Evolutionary conservation across 1,140 invertebrate genomes (phyloP), one percentile per base, ranked within the genome.

Genomic region (Dreissena polymorpha): DNA sequence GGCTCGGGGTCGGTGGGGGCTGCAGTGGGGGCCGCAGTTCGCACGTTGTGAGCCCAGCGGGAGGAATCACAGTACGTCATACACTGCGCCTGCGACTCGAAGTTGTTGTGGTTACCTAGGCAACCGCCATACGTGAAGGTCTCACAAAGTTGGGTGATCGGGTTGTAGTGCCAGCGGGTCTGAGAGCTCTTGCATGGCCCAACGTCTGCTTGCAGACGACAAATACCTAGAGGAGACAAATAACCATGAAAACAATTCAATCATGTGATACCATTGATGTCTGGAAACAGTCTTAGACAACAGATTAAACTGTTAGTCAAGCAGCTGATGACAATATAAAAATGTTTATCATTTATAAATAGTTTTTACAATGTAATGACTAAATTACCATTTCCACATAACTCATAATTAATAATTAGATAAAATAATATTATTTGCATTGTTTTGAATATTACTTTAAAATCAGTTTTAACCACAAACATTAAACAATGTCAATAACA

Each of bases 121-220:
- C 89, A 90, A 64, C 86, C 88, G 57, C 88, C 87, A 76, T 88
- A 88, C 25, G 84, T 76, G 71, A 88, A 89, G 50, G 72, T 49
- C 65, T 89, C 69, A 79, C 89, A 90, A 49, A 39, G 60, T n/a
- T 73, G 72, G 29, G 63, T 82, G 10, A 80, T 80, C 18, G 74
- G 68, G 65, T 87, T 86, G 55, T 85, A 89, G 63, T 83, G 83
- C 74, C 78, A 90, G 60, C 57, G 65, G 23, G 27, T 65, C 5
- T 86, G 60, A 53, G 95, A 94, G 2, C 94, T 95, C 49, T 94
- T 90, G 86, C 95, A 95, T 74, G 94, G 92, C 23, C 95, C 95
- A 55, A 92, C 91, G 21, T 91, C 89, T 57, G 60, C 60, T 53
- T 74, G 82, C 23, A 81, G 49, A 1, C 25, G 63, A 64, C 85